These are phyloP conservation scores for Casuarius casuarius DNA, from an alignment of 2,113 vertebrate genomes.

Conservation along the genomic window DNA sequence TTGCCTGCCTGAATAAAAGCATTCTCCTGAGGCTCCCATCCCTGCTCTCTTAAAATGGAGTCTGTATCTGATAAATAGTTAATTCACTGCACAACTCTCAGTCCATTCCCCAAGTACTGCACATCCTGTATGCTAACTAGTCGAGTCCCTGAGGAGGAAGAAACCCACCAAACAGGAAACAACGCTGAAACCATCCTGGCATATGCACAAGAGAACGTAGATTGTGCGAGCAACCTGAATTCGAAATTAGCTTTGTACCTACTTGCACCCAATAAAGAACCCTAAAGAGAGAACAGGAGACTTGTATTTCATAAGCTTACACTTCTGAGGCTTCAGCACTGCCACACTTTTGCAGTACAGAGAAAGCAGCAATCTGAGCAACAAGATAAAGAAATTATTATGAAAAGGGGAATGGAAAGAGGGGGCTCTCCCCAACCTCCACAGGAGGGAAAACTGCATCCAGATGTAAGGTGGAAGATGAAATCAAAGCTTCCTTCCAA, in stretches of 20 bases:
- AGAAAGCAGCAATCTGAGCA: not conserved
- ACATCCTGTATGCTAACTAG: fast-evolving
- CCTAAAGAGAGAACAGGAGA: not conserved
- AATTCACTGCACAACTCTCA: fast-evolving
- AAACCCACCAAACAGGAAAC: not conserved
- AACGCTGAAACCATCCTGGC: not conserved
- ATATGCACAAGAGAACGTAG: fast-evolving
- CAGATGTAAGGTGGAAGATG: not conserved
- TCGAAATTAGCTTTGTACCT: not conserved
- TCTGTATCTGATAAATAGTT: not conserved
- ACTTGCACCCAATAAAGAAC: not conserved
- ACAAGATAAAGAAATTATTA: not conserved
- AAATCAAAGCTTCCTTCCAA: not conserved
- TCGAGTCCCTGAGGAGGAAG: not conserved
- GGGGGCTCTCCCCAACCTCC: not conserved
- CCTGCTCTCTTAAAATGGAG: not conserved
- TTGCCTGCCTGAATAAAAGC: not conserved
- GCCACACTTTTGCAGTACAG: not conserved
- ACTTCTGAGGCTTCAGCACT: not conserved
- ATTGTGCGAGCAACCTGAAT: not conserved
- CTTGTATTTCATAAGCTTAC: not conserved
- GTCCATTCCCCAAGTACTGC: not conserved
- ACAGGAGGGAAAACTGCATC: not conserved
- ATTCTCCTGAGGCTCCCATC: not conserved
- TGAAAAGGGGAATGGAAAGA: not conserved